Conservation (phyloP, 2,113 vertebrate species). For the Dipodomys ordii region DNA sequence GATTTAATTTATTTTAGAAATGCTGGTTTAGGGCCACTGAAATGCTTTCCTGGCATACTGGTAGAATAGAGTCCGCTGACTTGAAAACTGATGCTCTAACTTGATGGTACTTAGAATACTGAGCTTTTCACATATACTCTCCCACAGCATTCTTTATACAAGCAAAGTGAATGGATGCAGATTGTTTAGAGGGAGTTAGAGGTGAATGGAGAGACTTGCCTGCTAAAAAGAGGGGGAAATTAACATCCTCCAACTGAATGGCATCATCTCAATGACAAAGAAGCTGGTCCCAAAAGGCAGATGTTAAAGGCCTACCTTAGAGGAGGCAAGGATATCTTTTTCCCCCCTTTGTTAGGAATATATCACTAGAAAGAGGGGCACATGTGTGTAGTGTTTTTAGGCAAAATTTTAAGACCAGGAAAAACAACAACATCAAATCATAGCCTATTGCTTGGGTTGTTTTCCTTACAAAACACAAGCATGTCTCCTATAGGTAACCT, state of each 20-base stretch:
- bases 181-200: not conserved
- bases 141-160: not conserved
- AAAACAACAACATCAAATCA: conserved; percentile 48
- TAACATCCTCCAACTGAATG: not conserved
- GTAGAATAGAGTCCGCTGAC: not conserved
- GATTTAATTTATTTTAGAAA: conserved; percentile 29
- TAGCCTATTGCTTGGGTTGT: not conserved
- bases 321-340: not conserved
- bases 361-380: not conserved
- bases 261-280: not conserved
- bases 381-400: not conserved
- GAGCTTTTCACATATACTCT: not conserved
- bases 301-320: not conserved
- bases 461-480: not conserved
- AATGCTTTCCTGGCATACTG: not conserved
- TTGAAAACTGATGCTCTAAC: not conserved
- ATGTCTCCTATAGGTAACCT: not conserved
- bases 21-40: not conserved
- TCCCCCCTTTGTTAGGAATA: not conserved
- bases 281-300: not conserved
- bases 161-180: not conserved
- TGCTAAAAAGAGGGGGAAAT: not conserved
- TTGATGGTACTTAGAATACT: not conserved
- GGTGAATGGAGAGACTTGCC: not conserved
- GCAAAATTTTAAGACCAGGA: not conserved